phyloP scores from a whole-genome alignment of 2,888 invertebrate genomes.

The Agriopis aurantiaria region DNA sequence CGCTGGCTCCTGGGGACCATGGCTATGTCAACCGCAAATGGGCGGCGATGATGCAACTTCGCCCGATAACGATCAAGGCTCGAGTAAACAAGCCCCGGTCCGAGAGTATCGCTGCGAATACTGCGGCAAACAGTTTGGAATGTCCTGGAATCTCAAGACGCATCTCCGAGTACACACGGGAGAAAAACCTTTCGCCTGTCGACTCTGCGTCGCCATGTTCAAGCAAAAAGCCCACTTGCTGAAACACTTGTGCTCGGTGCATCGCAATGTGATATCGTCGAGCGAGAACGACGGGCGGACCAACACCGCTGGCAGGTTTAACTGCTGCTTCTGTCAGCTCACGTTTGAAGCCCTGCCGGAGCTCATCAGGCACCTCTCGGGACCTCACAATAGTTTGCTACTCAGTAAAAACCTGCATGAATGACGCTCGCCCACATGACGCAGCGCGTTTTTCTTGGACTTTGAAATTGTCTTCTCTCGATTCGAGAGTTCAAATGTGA shows the following conservation, averaged over 20 bases:
- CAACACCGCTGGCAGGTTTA: slow-evolving; percentile 89
- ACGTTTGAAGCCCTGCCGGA: slow-evolving; percentile 95
- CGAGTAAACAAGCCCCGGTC: slow-evolving; percentile 88
- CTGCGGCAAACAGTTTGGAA: slow-evolving; percentile 96
- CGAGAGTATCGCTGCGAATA: slow-evolving; percentile 95
- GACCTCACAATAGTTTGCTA: slow-evolving; percentile 94
- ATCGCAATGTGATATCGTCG: slow-evolving; percentile 94
- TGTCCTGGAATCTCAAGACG: slow-evolving; percentile 97
- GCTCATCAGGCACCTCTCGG: slow-evolving; percentile 94
- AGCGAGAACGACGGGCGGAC: slow-evolving; percentile 90
- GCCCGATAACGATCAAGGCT: slow-evolving; percentile 83
- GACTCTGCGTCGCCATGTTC: slow-evolving; percentile 96
- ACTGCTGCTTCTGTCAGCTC: slow-evolving; percentile 95
- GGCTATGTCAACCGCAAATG: slow-evolving; percentile 89
- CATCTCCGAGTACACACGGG: slow-evolving; percentile 95
- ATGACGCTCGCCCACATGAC: slow-evolving; percentile 80
- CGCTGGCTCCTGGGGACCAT: slow-evolving; percentile 90
- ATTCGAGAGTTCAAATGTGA: slow-evolving; percentile 82
- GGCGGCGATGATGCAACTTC: slow-evolving; percentile 81
- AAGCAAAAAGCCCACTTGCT: slow-evolving; percentile 95
- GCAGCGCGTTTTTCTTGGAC: slow-evolving; percentile 76
- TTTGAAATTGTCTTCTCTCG: slow-evolving; percentile 76
- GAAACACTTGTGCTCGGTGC: slow-evolving; percentile 95
- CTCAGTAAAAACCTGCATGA: slow-evolving; percentile 95
- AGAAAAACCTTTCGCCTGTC: slow-evolving; percentile 95